Evolutionary conservation across 2,113 vertebrate genomes (phyloP), one percentile per base, ranked within the genome.

Genomic region (Sturnus vulgaris): DNA sequence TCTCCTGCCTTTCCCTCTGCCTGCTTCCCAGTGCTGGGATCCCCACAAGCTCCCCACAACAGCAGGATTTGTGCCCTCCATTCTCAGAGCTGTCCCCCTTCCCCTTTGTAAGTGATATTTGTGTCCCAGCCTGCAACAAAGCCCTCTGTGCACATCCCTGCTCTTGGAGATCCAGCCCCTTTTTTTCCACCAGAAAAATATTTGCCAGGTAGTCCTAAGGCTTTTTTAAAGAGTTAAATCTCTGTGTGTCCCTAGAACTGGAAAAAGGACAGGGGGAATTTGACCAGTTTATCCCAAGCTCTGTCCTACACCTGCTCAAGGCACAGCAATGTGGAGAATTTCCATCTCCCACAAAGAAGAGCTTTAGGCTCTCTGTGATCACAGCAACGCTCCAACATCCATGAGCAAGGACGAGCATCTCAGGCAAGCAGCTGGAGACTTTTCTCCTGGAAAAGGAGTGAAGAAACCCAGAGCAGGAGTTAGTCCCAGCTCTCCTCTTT

Each of bases 191-290:
- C 31, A 37, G 39, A 40, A 71, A 82, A 86, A 79, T 50, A 50
- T 31, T 47, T 69, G 31, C 49, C 11, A 56, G 22, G 39, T 6
- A 30, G 6, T 47, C 25, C 68, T 11, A 42, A 59, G 35, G 9
- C 7, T 93, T 69, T 42, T 88, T 85, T 61, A 49, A 72, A 90
- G 42, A 80, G 28, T 24, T 64, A 57, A 61, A 57, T 53, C 19
- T 42, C 46, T 25, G 12, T 0, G 0, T 28, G 24, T 10, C 35
- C 7, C n/a, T 24, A 19, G 6, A 27, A 56, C 5, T 35, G 15
- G 46, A 12, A 55, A 72, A 60, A 18, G 8, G 21, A 33, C 4
- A 12, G 14, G 40, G 50, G 19, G 76, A 72, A 42, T 17, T 8
- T 68, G 57, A 18, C 19, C n/a, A 39, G 10, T 35, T 71, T 60